Conservation (phyloP, 2,888 invertebrate species). For the Iselma pallidipennis region DNA sequence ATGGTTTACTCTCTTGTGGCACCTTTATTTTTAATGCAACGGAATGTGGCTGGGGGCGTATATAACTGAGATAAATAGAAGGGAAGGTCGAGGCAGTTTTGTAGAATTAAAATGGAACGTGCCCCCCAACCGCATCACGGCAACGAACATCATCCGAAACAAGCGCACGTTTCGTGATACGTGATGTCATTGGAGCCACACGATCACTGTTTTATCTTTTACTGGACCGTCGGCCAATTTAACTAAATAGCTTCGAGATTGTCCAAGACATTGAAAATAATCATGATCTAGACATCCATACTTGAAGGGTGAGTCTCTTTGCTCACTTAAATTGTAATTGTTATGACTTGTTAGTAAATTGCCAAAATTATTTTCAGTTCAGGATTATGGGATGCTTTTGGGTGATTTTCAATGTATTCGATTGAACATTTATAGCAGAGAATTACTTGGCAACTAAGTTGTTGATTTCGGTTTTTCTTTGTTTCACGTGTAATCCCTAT, state of each 20-base stretch:
- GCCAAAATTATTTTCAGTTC: too few relatives aligned
- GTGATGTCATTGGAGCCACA: slow-evolving; percentile 54
- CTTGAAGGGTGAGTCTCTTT: too few relatives aligned
- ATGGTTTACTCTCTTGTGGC: slow-evolving; percentile 32
- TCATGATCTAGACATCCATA: slow-evolving; percentile 1
- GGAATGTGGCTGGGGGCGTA: slow-evolving; percentile 34
- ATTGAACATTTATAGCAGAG: not conserved
- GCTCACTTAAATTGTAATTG: too few relatives aligned
- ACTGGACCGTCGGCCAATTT: slow-evolving; percentile 30
- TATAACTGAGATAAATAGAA: slow-evolving; percentile 55
- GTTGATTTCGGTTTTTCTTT: slow-evolving; percentile 12
- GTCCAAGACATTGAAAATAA: slow-evolving; percentile 34
- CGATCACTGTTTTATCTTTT: slow-evolving; percentile 42
- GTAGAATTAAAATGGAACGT: slow-evolving; percentile 58
- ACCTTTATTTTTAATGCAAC: slow-evolving; percentile 45
- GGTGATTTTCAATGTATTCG: not conserved
- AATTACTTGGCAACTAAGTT: not conserved
- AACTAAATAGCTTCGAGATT: slow-evolving; percentile 41
- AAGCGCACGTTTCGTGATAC: slow-evolving; percentile 54
- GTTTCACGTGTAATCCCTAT: slow-evolving; percentile 20
- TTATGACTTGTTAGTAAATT: too few relatives aligned
- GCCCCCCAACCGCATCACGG: slow-evolving; percentile 54
- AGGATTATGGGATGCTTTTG: too few relatives aligned
- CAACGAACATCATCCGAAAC: slow-evolving; percentile 41
- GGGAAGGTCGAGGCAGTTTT: slow-evolving; percentile 39